Evolutionary conservation across 1,140 invertebrate species (phyloP).

Genomic region (Drosophila mauritiana): DNA sequence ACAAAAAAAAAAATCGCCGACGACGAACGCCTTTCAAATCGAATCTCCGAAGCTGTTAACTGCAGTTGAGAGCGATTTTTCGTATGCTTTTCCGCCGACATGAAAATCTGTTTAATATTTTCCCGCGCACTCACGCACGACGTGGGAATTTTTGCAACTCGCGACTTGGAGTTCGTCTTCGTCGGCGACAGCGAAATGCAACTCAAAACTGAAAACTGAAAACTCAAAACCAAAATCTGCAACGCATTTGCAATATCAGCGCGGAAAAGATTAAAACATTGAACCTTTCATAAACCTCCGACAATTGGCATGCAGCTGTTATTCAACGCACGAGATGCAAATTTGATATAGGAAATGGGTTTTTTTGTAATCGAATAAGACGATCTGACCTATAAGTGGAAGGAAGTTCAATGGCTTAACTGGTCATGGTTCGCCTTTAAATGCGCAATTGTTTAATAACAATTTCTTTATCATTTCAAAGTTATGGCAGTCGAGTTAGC

Average conservation of each 20-base stretch:
- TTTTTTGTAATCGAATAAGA: conserved; percentile 31
- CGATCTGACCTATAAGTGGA: conserved; percentile 45
- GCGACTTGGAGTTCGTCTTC: conserved; percentile 22
- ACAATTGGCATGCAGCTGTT: conserved; percentile 26
- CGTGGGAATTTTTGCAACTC: conserved; percentile 73
- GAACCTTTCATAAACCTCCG: conserved; percentile 35
- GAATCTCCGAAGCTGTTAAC: conserved; percentile 70
- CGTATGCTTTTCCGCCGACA: conserved; percentile 34
- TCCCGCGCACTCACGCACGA: conserved; percentile 76
- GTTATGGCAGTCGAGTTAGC: not conserved
- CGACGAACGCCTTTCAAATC: conserved; percentile 79
- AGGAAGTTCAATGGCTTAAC: conserved; percentile 31
- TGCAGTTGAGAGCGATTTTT: conserved; percentile 61
- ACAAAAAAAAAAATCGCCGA: conserved; percentile 18
- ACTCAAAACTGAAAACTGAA: conserved; percentile 9
- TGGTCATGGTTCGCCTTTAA: not conserved
- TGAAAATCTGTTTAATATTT: conserved; percentile 76
- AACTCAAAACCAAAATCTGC: conserved; percentile 4
- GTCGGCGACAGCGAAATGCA: conserved; percentile 19
- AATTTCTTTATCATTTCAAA: not conserved
- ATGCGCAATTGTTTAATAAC: conserved; percentile 5
- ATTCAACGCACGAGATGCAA: conserved; percentile 47
- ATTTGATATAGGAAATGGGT: conserved; percentile 49
- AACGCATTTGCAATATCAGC: conserved; percentile 7
- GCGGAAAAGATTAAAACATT: conserved; percentile 26